Evolutionary conservation across 1,140 invertebrate genomes (phyloP).

Genomic region (Bombus picipes): DNA sequence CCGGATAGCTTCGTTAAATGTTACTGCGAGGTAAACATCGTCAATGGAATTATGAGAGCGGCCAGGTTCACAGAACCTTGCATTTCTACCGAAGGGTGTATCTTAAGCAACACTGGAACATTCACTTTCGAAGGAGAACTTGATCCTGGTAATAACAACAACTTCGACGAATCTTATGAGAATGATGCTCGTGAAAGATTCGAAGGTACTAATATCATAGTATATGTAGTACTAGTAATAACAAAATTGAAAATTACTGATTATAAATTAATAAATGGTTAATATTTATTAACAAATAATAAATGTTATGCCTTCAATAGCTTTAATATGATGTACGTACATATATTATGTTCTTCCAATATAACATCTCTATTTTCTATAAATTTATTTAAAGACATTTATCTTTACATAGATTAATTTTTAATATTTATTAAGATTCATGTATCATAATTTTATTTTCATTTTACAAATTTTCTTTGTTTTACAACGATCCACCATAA

Average conservation of each 20-base stretch:
- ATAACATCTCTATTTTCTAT: no score
- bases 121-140: slow-evolving; percentile 45
- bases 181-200: slow-evolving; percentile 22
- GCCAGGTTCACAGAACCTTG: slow-evolving; percentile 55
- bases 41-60: slow-evolving; percentile 48
- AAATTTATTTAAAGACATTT: no score
- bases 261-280: no score
- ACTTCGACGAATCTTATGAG: slow-evolving; percentile 29
- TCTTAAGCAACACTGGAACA: slow-evolving; percentile 10
- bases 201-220: slow-evolving; percentile 20
- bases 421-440: no score
- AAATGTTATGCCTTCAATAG: no score
- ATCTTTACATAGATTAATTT: no score
- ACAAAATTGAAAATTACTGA: no score
- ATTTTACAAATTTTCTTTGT: background rate
- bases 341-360: no score
- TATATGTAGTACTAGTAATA: background rate
- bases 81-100: slow-evolving; percentile 49
- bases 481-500: background rate
- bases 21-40: slow-evolving; percentile 45
- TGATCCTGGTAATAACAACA: slow-evolving; percentile 1
- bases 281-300: no score
- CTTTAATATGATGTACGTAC: no score
- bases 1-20: slow-evolving; percentile 38
- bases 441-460: no score